These are phyloP conservation scores for Halesus radiatus DNA, from an alignment of 1,140 invertebrate species.

Conservation along the genomic window DNA sequence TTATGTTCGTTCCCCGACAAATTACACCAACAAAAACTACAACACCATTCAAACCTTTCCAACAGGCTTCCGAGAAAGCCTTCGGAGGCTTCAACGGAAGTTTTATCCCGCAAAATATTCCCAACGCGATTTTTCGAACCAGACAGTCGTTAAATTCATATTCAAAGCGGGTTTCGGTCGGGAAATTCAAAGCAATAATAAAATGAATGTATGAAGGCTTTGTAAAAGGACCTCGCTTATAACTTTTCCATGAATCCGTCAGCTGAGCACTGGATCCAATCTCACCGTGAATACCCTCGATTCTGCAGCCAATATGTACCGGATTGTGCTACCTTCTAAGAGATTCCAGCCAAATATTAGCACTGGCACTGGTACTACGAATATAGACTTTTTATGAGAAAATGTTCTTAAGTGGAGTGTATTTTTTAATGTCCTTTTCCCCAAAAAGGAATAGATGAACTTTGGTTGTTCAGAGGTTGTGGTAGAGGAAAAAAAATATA, in stretches of 20 bases:
- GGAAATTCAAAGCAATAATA: constrained; percentile 33
- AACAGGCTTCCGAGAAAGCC: neutral
- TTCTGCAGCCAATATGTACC: constrained; percentile 12
- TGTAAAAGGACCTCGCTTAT: constrained; percentile 18
- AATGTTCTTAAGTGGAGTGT: too few species aligned
- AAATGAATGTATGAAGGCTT: constrained; percentile 22
- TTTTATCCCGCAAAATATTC: constrained; percentile 6
- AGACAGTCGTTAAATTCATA: constrained; percentile 33
- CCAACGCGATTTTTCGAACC: constrained; percentile 5
- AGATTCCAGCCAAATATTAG: neutral
- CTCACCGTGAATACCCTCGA: neutral
- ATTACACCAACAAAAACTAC: too few species aligned
- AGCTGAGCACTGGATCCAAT: constrained; percentile 16
- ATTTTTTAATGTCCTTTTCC: too few species aligned
- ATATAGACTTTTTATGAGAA: too few species aligned
- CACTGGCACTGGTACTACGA: too few species aligned
- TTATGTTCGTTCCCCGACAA: too few species aligned
- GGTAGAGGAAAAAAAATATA: too few species aligned
- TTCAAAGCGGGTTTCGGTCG: constrained; percentile 24
- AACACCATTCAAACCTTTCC: neutral
- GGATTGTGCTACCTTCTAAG: neutral
- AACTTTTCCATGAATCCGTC: constrained; percentile 21
- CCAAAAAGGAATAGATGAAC: too few species aligned
- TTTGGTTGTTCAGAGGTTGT: too few species aligned
- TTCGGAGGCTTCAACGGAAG: constrained; percentile 1